Evolutionary conservation across 2,113 vertebrate genomes (phyloP).

Genomic region (Chaenogobius annularis): DNA sequence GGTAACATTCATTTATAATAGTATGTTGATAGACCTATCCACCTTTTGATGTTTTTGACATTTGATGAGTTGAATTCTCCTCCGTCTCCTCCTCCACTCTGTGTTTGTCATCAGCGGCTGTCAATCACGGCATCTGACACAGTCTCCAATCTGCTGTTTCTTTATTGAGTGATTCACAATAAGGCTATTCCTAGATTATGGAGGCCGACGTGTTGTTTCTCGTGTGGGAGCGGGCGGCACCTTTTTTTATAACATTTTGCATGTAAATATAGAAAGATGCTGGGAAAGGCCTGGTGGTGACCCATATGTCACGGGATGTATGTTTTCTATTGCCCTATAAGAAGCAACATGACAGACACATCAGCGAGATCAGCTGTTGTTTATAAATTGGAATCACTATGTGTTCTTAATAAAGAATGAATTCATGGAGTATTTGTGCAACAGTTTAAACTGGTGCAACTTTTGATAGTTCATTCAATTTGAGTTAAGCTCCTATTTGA

Average conservation of each 20-base stretch:
- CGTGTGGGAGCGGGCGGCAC: conserved; percentile 16
- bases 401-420: background rate
- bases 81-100: conserved; percentile 44
- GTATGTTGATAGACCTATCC: no score
- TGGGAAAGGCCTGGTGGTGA: background rate
- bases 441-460: background rate
- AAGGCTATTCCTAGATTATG: conserved; percentile 50
- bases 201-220: conserved; percentile 42
- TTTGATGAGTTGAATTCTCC: conserved; percentile 31
- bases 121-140: conserved; percentile 43
- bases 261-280: conserved; percentile 18
- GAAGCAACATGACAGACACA: background rate
- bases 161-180: conserved; percentile 45
- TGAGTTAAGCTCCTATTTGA: background rate
- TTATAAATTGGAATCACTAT: no score
- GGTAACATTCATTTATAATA: no score
- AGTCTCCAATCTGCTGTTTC: conserved; percentile 20
- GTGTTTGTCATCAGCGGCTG: conserved; percentile 56
- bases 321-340: background rate
- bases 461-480: background rate
- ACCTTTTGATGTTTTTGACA: background rate
- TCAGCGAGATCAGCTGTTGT: background rate
- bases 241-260: conserved; percentile 20
- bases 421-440: no score
- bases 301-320: background rate